Conservation (phyloP, 2,888 invertebrate genomes). For the Eristalis tenax region DNA sequence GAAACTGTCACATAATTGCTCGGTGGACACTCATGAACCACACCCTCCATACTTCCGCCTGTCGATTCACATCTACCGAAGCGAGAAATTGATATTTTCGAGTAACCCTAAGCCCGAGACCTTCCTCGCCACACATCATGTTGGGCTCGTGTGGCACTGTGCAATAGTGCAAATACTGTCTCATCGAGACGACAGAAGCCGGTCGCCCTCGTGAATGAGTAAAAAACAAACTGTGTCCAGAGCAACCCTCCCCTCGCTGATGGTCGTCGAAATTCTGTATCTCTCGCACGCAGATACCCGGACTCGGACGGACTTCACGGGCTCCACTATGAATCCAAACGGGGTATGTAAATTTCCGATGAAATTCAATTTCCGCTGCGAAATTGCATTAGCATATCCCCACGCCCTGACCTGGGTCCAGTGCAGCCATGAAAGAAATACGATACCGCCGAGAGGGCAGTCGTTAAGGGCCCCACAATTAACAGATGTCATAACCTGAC, state of each 20-base stretch:
- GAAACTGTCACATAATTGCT: background rate
- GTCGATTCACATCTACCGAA: background rate
- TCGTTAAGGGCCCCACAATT: conserved; percentile 36
- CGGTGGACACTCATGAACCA: too few species aligned
- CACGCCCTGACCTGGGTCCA: background rate
- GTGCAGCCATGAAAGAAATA: conserved; percentile 11
- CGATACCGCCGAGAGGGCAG: background rate
- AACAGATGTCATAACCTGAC: conserved; percentile 37
- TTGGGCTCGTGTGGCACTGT: background rate
- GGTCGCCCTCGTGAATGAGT: background rate
- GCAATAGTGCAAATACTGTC: background rate
- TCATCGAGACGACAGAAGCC: background rate
- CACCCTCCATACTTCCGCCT: background rate
- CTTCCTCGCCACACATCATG: background rate
- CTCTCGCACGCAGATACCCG: background rate
- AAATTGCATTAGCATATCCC: conserved; percentile 60
- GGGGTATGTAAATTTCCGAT: conserved; percentile 47
- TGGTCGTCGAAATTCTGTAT: background rate
- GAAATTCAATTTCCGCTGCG: conserved; percentile 53
- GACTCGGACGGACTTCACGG: background rate
- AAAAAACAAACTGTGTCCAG: too few species aligned
- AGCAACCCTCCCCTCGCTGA: too few species aligned
- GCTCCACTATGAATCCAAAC: conserved; percentile 17
- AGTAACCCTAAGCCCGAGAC: background rate
- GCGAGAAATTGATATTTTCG: background rate